Base-by-base conservation (phyloP, 2,797 vertebrate genomes). In the Margarornis squamiger region DNA sequence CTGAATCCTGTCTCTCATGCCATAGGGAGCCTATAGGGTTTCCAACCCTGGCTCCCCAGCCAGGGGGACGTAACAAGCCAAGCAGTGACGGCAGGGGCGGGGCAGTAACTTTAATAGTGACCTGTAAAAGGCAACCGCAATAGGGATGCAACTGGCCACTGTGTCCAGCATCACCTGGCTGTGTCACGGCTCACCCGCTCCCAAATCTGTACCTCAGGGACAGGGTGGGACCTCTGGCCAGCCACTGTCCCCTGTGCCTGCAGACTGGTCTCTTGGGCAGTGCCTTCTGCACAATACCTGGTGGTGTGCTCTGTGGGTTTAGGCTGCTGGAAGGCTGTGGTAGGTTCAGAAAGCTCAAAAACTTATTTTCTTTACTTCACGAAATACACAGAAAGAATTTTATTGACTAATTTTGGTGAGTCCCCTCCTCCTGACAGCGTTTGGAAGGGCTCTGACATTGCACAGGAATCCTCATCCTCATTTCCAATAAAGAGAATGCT, bases 171-270 rank as follows among this genome's bases (percentile, higher is more conserved):
- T 5, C 26, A 55, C 3, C 19, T 0, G 0, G 39, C 48, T 48
- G n/a, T 6, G 7, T 7, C 4, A 11, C 24, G 18, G 27, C 61
- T 23, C 15, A 36, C 24, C 55, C 29, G 29, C 55, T 73, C 38
- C 26, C 46, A 73, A n/a, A 83, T 3, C 30, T 0, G 0, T 14
- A 65, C 12, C 43, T 36, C 51, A 27, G 16, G 30, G 49, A 41
- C 45, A 81, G 12, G n/a, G 23, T 26, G 67, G 74, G 67, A 86
- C 9, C 7, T 17, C 39, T 38, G 27, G 39, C 58, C 83, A 73
- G 52, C 27, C 63, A 46, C 16, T 14, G 63, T 16, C 18, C 36
- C 34, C 29, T 54, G 6, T n/a, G 30, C 38, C 68, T 55, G 36
- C 43, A 58, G 51, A 51, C 4, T 4, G 4, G 23, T 39, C n/a